Base-by-base conservation (phyloP, 1,140 invertebrate species). In the Diprion similis region DNA sequence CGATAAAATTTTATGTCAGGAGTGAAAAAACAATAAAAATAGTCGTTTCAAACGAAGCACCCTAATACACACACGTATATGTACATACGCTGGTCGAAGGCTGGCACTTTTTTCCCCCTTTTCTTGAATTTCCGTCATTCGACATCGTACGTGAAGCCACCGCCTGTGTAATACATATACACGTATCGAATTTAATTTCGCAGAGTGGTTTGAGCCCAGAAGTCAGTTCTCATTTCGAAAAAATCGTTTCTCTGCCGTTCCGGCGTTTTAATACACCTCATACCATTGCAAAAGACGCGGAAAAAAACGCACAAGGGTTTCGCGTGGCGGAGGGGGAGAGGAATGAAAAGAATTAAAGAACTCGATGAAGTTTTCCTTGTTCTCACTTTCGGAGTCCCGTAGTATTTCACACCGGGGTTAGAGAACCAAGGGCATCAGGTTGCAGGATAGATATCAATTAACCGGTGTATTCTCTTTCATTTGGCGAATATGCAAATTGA, bases 401-500 rank as follows among this genome's bases (percentile, higher is more conserved):
- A 37, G 1, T 37, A 71, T 47, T 51, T 15, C 51, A 15, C n/a
- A 19, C 19, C 11, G 46, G 67, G 65, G 66, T 24, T 48, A 68
- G 24, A 37, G 2, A 37, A 37, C 24, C 24, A 37, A 37, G 24
- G 24, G 2, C 24, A 45, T n/a, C 45, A 48, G 68, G 9, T n/a
- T 46, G 45, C 24, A 17, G 15, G 47, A 24, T 70, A 51, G 24
- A 59, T 59, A 59, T 15, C n/a, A 59, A 59, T 59, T 59, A 59
- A 59, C 51, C 9, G 51, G 51, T 37, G 24, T 59, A 13, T 17
- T 59, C 51, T 8, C n/a, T 59, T 11, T 11, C 11, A 6, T 8
- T 19, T 7, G 11, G 11, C 37, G 66, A n/a, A 68, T 68, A 68
- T 68, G 66, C 10, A 68, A 68, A 68, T 68, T 68, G 19, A 68